Evolutionary conservation across 2,113 vertebrate species (phyloP).

Genomic region (Actenoides lindsayi): DNA sequence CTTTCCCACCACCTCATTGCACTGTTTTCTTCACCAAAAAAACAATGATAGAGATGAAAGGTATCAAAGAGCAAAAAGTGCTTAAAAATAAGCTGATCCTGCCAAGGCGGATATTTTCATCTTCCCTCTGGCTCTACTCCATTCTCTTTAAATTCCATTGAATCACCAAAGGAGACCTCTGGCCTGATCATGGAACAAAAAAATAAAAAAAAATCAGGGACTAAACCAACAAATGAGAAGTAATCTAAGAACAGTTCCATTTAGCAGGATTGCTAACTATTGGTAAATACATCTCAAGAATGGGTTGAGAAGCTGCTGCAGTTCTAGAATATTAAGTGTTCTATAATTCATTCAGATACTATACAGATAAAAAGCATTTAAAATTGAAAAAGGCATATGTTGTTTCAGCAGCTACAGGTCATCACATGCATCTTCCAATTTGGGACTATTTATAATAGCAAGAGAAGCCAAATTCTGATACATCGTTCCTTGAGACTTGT

Average conservation of each 20-base stretch:
- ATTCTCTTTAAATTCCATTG: slow-evolving; percentile 21
- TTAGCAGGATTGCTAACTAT: background rate
- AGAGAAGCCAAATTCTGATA: background rate
- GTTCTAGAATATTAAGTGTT: background rate
- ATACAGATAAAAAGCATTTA: background rate
- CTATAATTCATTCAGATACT: background rate
- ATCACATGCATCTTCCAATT: background rate
- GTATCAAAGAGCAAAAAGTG: background rate
- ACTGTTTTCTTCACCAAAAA: background rate
- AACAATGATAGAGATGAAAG: background rate
- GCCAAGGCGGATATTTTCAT: slow-evolving; percentile 1
- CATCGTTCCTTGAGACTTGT: background rate
- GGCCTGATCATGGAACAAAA: background rate
- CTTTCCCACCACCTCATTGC: background rate
- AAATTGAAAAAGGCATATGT: background rate
- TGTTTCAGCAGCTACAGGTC: background rate
- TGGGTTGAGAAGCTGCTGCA: background rate
- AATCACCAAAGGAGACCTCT: background rate
- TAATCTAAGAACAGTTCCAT: background rate
- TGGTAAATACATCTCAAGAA: background rate
- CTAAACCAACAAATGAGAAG: background rate
- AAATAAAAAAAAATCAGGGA: background rate
- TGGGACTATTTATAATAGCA: background rate
- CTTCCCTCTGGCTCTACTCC: background rate
- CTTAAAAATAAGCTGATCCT: slow-evolving; percentile 1